Evolutionary conservation across 2,888 invertebrate genomes (phyloP).

Genomic region (Andrena bicolor): DNA sequence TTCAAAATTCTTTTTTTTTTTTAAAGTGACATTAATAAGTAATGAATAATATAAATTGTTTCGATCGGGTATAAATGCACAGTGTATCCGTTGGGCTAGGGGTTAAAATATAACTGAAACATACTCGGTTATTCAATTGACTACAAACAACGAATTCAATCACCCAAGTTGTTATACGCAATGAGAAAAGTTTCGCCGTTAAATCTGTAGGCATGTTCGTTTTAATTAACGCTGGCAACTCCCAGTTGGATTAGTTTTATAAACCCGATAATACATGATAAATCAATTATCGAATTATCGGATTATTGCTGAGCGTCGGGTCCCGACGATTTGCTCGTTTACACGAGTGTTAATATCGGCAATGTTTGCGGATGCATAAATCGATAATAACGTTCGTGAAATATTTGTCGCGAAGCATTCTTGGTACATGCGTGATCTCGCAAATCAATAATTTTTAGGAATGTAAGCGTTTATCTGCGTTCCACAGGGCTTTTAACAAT

Average conservation of each 20-base stretch:
- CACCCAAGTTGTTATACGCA: constrained; percentile 23
- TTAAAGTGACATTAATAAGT: too few species aligned
- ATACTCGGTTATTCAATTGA: constrained; percentile 15
- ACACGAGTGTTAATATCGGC: constrained; percentile 71
- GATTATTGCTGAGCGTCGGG: constrained; percentile 75
- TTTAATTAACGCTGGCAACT: constrained; percentile 74
- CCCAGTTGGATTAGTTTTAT: constrained; percentile 73
- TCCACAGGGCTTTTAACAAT: too few species aligned
- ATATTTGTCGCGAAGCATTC: constrained; percentile 72
- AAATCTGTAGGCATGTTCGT: constrained; percentile 69
- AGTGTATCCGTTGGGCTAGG: too few species aligned
- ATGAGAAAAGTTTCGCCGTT: constrained; percentile 48
- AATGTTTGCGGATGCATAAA: constrained; percentile 74
- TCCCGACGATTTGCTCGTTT: constrained; percentile 67
- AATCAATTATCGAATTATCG: constrained; percentile 83
- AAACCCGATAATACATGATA: constrained; percentile 77
- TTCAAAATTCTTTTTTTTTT: too few species aligned
- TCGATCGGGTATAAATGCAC: too few species aligned
- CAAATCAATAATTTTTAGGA: constrained; percentile 33
- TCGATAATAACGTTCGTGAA: constrained; percentile 64
- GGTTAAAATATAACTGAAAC: not conserved
- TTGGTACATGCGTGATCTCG: constrained; percentile 4
- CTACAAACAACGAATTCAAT: constrained; percentile 40
- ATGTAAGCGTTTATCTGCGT: constrained; percentile 11
- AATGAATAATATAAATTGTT: too few species aligned